These are phyloP conservation scores for Drosophila busckii DNA, from an alignment of 1,140 invertebrate species.

Conservation along the genomic window DNA sequence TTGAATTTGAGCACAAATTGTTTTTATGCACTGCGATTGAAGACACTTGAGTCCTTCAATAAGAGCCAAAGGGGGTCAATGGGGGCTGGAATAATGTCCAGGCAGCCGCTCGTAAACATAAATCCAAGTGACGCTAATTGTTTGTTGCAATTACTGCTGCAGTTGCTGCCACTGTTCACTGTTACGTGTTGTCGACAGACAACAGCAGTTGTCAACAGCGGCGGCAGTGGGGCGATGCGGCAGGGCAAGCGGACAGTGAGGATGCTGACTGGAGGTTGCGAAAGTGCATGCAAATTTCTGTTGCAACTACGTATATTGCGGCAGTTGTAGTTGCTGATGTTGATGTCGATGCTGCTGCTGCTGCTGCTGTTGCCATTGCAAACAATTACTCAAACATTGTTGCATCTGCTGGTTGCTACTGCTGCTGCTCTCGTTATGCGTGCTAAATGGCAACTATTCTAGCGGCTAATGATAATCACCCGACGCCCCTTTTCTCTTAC, in stretches of 20 bases:
- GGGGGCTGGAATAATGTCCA: conserved; percentile 35
- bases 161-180: conserved; percentile 51
- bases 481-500: conserved; percentile 29
- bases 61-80: neutral
- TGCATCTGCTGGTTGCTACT: conserved; percentile 40
- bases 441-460: conserved; percentile 68
- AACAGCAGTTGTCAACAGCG: conserved; percentile 20
- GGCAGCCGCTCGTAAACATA: conserved; percentile 66
- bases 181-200: conserved; percentile 39
- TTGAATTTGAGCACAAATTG: too few species aligned
- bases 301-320: conserved; percentile 36
- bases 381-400: conserved; percentile 76
- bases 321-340: conserved; percentile 25
- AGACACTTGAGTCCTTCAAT: conserved; percentile 24
- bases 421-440: conserved; percentile 48
- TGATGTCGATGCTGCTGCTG: conserved; percentile 17
- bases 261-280: neutral
- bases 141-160: conserved; percentile 74
- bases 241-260: neutral
- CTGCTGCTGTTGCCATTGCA: conserved; percentile 46
- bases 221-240: neutral
- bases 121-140: conserved; percentile 74
- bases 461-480: conserved; percentile 72
- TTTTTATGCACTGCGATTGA: conserved; percentile 44
- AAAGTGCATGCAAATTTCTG: conserved; percentile 67